These are phyloP conservation scores for Empidonax traillii DNA, from an alignment of 2,113 vertebrate species.

Conservation along the genomic window DNA sequence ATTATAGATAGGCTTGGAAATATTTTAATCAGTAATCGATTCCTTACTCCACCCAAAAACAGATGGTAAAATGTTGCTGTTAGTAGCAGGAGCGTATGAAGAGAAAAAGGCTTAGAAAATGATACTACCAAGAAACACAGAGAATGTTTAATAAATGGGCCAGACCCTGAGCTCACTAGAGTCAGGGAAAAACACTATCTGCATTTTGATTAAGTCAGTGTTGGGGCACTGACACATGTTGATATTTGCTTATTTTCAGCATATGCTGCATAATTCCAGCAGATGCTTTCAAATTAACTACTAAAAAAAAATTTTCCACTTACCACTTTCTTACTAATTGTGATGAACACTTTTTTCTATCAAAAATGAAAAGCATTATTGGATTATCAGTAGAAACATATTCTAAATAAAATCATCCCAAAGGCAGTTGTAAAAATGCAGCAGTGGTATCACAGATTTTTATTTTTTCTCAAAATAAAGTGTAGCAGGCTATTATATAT, in stretches of 20 bases:
- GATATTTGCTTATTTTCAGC: neutral
- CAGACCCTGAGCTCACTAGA: neutral
- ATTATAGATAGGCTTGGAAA: slow-evolving; percentile 36
- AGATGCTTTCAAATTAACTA: neutral
- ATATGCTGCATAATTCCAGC: neutral
- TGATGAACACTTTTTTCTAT: neutral
- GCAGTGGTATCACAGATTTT: neutral
- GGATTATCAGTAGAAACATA: neutral
- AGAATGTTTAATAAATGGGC: neutral
- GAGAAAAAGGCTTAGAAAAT: neutral
- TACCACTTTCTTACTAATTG: neutral
- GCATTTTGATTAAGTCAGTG: neutral
- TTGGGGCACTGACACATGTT: neutral
- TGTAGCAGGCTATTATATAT: neutral
- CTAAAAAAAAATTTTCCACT: neutral
- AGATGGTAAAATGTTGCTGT: slow-evolving; percentile 29
- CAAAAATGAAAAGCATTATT: neutral
- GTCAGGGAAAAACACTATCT: neutral
- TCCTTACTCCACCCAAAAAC: slow-evolving; percentile 53
- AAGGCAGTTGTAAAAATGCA: neutral
- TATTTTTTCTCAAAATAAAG: neutral
- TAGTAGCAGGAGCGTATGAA: slow-evolving; percentile 12
- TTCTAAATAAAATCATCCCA: neutral
- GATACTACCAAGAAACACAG: neutral
- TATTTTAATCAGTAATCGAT: slow-evolving; percentile 52